Base-by-base conservation (phyloP, 2,113 vertebrate species). In the Pachypanchax playfairii region DNA sequence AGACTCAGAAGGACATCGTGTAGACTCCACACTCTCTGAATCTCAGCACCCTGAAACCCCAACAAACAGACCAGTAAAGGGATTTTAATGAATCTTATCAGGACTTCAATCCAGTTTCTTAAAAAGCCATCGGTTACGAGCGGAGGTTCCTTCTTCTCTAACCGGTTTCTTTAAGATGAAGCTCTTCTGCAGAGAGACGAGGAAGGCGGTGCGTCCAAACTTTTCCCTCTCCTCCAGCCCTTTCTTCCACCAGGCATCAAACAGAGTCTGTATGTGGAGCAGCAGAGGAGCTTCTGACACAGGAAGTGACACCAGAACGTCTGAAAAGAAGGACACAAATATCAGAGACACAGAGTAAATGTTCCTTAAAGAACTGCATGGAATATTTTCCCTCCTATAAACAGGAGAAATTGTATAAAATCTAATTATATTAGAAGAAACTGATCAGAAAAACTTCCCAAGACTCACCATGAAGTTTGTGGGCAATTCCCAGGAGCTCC, bases 181-280 rank as follows among this genome's bases (percentile, higher is more conserved):
- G 38, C 92, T 93, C 87, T 87, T 95, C 79, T 89, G 91, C 66
- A 99, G 82, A 26, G 94, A 85, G 66, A 93, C 50, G 48, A 91
- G 4, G 56, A 97, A 92, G 0, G 93, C 91, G 0, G 91, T 94
- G 86, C 89, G 94, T 10, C 96, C 96, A 44, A 98, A 91, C 38
- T 91, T 88, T 18, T 97, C 95, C 64, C 92, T 97, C 49, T 93
- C 92, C 56, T 91, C 86, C 28, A 99, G 91, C n/a, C 88, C 93
- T 54, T 90, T 96, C 61, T 92, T 91, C 96, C 97, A 98, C 96
- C 96, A 99, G 28, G 75, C 75, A 17, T 94, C 93, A 68, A 89
- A 96, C 6, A 97, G 47, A 0, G 6, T 52, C 18, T 91, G 93
- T 57, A 99, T 80, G 4, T 86, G 79, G 6, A 33, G 70, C 57